These are phyloP conservation scores for Idaea aversata DNA, from an alignment of 2,888 invertebrate species.

Conservation along the genomic window DNA sequence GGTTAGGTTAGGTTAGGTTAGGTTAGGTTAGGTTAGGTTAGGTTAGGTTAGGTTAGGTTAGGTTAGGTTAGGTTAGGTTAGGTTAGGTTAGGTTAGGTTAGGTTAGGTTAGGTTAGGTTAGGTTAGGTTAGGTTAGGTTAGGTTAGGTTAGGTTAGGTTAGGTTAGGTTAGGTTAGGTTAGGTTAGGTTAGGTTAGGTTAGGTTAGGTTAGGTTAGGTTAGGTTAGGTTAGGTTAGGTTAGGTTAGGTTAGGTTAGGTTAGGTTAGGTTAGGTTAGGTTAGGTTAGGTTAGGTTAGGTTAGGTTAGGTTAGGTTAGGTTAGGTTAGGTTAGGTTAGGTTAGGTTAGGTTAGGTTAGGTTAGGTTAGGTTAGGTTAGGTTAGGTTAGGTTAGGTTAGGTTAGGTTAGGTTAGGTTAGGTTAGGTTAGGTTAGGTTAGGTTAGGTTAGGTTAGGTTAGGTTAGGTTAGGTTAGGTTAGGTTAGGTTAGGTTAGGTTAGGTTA, in stretches of 20 bases:
- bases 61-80: slow-evolving; percentile 16
- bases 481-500: slow-evolving; percentile 14
- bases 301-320: slow-evolving; percentile 15
- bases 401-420: slow-evolving; percentile 22
- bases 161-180: slow-evolving; percentile 17
- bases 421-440: slow-evolving; percentile 15
- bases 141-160: slow-evolving; percentile 17
- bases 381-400: slow-evolving; percentile 23
- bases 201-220: slow-evolving; percentile 17
- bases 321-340: slow-evolving; percentile 11
- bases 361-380: slow-evolving; percentile 19
- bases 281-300: slow-evolving; percentile 18
- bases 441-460: slow-evolving; percentile 12
- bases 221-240: slow-evolving; percentile 18
- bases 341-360: slow-evolving; percentile 19
- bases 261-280: slow-evolving; percentile 12
- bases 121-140: slow-evolving; percentile 17
- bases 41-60: slow-evolving; percentile 15
- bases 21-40: slow-evolving; percentile 17
- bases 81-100: slow-evolving; percentile 17
- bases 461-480: slow-evolving; percentile 9
- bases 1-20: slow-evolving; percentile 15
- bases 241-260: slow-evolving; percentile 16
- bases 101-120: slow-evolving; percentile 20
- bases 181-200: slow-evolving; percentile 15